Percentiles rank a stretch among this genome's conserved stretches.
Conservation (phyloP, 2,797 vertebrate genomes). For the Manis crassicaudata region DNA sequence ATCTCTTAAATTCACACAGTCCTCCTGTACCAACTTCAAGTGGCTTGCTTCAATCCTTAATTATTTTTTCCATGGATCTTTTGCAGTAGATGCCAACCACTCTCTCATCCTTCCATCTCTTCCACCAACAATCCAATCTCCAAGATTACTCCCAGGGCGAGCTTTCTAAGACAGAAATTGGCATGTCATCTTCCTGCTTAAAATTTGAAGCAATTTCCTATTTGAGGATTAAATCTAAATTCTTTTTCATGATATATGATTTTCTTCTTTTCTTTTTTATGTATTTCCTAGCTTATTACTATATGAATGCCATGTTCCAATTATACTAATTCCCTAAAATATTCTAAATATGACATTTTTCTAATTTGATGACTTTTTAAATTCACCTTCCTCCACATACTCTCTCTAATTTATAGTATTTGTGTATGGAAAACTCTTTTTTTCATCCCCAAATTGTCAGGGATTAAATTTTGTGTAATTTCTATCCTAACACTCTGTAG, state of each 20-base stretch:
- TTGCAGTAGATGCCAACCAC: not conserved
- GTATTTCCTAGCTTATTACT: not conserved
- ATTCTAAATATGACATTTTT: not conserved
- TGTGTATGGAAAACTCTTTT: not conserved
- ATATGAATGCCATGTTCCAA: not conserved
- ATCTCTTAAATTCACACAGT: not conserved
- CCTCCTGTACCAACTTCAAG: not conserved
- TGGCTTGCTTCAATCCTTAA: not conserved
- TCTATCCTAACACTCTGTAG: not conserved
- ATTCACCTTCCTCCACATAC: not conserved
- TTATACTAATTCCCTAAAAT: not conserved
- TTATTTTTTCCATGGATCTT: not conserved
- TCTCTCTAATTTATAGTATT: not conserved
- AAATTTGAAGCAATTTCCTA: slow-evolving; percentile 54
- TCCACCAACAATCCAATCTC: not conserved
- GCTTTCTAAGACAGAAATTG: slow-evolving; percentile 63
- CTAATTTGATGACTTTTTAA: not conserved
- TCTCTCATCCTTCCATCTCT: not conserved
- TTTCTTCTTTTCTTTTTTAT: not conserved
- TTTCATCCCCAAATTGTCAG: not conserved
- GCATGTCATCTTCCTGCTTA: slow-evolving; percentile 40
- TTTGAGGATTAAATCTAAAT: not conserved
- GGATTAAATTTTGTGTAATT: not conserved
- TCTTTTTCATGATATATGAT: slow-evolving; percentile 4
- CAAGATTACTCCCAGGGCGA: slow-evolving; percentile 45